Conservation (phyloP, 2,113 vertebrate species). For the Astur gentilis region DNA sequence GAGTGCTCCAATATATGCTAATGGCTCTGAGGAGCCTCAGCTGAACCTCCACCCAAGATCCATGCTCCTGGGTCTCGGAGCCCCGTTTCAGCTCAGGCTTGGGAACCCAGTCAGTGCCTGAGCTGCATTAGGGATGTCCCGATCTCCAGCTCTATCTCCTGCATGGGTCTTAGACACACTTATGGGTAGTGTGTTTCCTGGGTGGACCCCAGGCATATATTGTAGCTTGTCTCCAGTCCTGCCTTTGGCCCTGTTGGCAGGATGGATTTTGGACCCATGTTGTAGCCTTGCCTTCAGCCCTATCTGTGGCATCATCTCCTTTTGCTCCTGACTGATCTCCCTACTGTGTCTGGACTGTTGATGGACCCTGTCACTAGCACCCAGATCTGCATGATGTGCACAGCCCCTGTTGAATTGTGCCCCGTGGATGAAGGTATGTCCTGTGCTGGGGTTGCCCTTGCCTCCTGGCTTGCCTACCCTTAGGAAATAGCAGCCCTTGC, state of each 20-base stretch:
- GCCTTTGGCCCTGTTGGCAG: neutral
- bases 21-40: neutral
- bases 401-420: neutral
- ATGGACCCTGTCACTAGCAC: neutral
- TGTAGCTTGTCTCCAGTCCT: neutral
- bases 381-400: neutral
- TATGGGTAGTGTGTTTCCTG: neutral
- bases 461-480: neutral
- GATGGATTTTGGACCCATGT: neutral
- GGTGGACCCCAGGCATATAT: neutral
- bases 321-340: neutral
- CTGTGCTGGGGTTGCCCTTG: neutral
- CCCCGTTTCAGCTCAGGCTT: neutral
- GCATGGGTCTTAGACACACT: accelerated
- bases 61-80: accelerated
- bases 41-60: neutral
- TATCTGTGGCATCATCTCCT: neutral
- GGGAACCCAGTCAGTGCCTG: neutral
- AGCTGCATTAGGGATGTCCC: accelerated
- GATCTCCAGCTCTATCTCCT: neutral
- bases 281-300: neutral
- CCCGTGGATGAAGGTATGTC: accelerated
- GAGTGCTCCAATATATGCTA: neutral
- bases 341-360: neutral
- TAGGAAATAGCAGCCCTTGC: neutral